Percentiles rank a stretch among this genome's conserved stretches.
These are phyloP conservation scores for Tenthredo mesomela DNA, from an alignment of 2,888 invertebrate genomes.

Conservation along the genomic window DNA sequence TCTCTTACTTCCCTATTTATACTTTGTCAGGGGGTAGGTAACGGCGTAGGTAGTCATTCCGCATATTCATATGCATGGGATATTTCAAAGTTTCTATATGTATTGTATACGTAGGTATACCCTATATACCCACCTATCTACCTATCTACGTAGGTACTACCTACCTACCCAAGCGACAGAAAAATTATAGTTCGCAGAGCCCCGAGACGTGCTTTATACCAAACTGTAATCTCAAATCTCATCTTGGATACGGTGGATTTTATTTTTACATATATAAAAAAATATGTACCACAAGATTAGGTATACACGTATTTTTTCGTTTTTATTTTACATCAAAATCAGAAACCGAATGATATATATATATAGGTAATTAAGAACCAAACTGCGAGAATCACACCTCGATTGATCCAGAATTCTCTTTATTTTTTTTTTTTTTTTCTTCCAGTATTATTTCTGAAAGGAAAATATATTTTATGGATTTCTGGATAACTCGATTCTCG, in stretches of 20 bases:
- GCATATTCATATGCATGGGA: constrained; percentile 46
- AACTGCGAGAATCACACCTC: background rate
- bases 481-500: background rate
- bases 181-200: constrained; percentile 33
- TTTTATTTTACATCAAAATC: background rate
- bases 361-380: background rate
- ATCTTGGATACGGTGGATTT: background rate
- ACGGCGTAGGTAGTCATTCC: constrained; percentile 20
- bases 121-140: background rate
- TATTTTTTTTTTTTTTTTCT: background rate
- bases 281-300: background rate
- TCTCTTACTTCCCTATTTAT: constrained; percentile 39
- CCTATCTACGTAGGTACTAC: background rate
- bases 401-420: background rate
- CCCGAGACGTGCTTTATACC: background rate
- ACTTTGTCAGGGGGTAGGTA: constrained; percentile 11
- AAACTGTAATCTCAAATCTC: constrained; percentile 14
- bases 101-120: background rate
- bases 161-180: background rate
- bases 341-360: background rate
- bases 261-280: background rate
- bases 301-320: background rate
- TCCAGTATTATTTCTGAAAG: background rate
- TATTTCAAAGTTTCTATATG: constrained; percentile 24
- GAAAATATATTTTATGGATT: background rate